A percentile compares a stretch with the other conserved stretches of the same genome.
phyloP scores from a whole-genome alignment of 2,113 vertebrate genomes.

The Melanotaenia duboulayi region DNA sequence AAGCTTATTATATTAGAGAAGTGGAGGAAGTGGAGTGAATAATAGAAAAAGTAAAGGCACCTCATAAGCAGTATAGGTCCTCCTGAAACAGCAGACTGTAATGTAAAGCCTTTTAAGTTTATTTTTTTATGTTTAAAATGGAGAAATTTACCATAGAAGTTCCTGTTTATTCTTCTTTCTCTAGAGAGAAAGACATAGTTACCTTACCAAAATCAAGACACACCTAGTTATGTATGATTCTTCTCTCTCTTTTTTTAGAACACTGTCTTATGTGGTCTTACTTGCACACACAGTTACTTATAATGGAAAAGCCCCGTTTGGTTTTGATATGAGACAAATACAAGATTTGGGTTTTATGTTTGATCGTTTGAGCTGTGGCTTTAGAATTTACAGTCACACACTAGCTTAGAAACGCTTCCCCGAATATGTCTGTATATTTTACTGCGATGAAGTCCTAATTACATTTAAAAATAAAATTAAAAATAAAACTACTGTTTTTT shows the following conservation, averaged over 20 bases:
- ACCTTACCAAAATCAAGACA: slow-evolving; percentile 57
- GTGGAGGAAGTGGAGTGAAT: background rate
- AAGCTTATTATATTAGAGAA: background rate
- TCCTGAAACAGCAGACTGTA: background rate
- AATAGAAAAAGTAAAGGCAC: background rate
- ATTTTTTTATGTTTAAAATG: slow-evolving; percentile 10
- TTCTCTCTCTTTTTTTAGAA: slow-evolving; percentile 39
- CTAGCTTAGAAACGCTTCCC: background rate
- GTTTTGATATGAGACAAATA: slow-evolving; percentile 65
- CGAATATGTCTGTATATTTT: no score
- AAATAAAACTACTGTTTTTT: no score
- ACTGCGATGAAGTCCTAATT: no score
- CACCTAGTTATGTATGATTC: slow-evolving; percentile 59
- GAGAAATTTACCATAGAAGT: slow-evolving; percentile 28
- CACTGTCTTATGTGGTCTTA: slow-evolving; percentile 76
- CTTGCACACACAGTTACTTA: slow-evolving; percentile 48
- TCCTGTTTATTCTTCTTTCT: slow-evolving; percentile 59
- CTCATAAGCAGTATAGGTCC: background rate
- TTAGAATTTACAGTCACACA: slow-evolving; percentile 61
- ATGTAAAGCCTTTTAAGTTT: background rate
- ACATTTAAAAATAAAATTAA: no score
- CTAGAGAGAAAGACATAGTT: slow-evolving; percentile 14
- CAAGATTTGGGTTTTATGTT: slow-evolving; percentile 53
- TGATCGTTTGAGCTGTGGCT: slow-evolving; percentile 67
- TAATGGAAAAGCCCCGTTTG: slow-evolving; percentile 74